phyloP scores from a whole-genome alignment of 2,888 invertebrate genomes.

The Axea sp. region DNA sequence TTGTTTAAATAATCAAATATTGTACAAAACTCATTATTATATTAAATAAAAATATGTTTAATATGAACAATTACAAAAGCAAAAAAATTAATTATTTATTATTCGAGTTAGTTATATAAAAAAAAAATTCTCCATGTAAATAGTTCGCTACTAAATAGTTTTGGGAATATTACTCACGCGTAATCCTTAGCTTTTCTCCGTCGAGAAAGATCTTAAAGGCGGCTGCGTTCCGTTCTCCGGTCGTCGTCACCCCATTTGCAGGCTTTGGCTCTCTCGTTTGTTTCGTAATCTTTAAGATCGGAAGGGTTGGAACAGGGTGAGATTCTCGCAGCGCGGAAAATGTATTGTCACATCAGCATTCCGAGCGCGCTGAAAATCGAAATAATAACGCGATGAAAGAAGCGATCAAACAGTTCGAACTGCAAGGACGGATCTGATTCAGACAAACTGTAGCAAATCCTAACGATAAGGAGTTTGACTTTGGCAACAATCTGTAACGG shows the following conservation, averaged over 20 bases:
- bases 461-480: background rate
- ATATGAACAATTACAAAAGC: constrained; percentile 21
- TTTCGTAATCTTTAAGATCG: constrained; percentile 80
- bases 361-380: constrained; percentile 5
- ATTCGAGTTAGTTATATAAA: constrained; percentile 1
- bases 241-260: constrained; percentile 78
- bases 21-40: no score
- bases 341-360: constrained; percentile 69
- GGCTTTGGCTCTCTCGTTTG: constrained; percentile 77
- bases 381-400: constrained; percentile 9
- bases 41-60: no score
- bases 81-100: constrained; percentile 35
- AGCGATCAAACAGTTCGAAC: constrained; percentile 6
- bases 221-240: constrained; percentile 67
- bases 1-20: no score
- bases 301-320: constrained; percentile 72
- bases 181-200: constrained; percentile 62
- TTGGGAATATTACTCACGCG: constrained; percentile 62
- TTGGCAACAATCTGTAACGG: background rate
- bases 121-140: constrained; percentile 27
- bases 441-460: constrained; percentile 6
- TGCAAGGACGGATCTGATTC: background rate
- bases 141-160: constrained; percentile 56
- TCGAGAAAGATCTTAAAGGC: constrained; percentile 65
- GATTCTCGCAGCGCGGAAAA: constrained; percentile 65